phyloP scores from a whole-genome alignment of 2,113 vertebrate genomes.

The Nannobrachium achirus region DNA sequence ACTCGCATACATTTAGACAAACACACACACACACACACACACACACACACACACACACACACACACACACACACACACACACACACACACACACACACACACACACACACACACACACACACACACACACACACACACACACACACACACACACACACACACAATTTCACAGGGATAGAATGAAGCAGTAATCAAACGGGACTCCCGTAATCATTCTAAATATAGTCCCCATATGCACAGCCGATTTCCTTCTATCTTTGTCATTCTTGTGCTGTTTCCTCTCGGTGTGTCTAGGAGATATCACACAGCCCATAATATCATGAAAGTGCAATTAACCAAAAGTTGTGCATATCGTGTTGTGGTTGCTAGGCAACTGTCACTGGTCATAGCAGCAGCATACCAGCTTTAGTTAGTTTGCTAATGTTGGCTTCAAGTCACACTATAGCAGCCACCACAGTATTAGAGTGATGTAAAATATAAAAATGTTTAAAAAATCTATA shows the following conservation, averaged over 20 bases:
- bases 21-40: not conserved
- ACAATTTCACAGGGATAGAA: not conserved
- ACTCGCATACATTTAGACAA: not conserved
- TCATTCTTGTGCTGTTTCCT: not conserved
- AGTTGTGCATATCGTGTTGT: constrained; percentile 7
- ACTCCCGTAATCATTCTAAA: not conserved
- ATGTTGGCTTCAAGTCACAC: constrained; percentile 31
- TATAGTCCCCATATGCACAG: constrained; percentile 4
- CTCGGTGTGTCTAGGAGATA: too few relatives aligned
- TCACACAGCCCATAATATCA: not conserved
- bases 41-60: constrained; percentile 10
- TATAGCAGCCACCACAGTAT: too few relatives aligned
- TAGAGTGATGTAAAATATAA: too few relatives aligned
- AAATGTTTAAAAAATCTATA: too few relatives aligned
- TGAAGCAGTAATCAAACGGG: constrained; percentile 5
- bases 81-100: not conserved
- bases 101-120: not conserved
- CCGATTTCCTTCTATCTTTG: not conserved
- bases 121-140: constrained; percentile 10
- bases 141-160: not conserved
- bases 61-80: not conserved
- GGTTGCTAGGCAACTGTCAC: constrained; percentile 14
- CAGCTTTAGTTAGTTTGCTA: constrained; percentile 18
- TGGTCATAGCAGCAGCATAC: too few relatives aligned
- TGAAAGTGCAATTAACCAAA: constrained; percentile 26